A percentile compares a stretch with the other conserved stretches of the same genome.
Conservation (phyloP, 2,113 vertebrate genomes). For the Tenebrosternarchus preto region DNA sequence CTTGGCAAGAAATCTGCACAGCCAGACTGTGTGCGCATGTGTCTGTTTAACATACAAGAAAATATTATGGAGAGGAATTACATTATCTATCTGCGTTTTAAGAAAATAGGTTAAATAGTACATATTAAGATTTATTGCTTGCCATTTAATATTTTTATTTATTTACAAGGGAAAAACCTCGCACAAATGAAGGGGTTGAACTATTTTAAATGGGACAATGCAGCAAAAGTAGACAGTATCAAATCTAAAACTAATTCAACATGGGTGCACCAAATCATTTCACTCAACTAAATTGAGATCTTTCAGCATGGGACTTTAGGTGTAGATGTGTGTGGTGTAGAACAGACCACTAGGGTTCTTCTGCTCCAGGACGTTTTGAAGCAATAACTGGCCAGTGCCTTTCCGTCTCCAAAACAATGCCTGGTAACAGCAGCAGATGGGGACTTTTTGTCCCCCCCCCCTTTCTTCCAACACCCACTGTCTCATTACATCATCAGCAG, state of each 20-base stretch:
- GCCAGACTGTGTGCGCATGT: conserved; percentile 51
- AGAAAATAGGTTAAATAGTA: too few relatives aligned
- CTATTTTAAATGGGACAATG: too few relatives aligned
- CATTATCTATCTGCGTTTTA: conserved; percentile 7
- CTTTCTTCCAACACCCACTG: conserved; percentile 21
- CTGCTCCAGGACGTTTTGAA: too few relatives aligned
- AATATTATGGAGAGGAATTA: conserved; percentile 19
- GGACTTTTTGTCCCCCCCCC: not conserved
- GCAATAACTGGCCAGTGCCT: not conserved
- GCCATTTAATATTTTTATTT: not conserved
- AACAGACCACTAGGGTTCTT: too few relatives aligned
- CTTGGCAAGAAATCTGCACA: conserved; percentile 60
- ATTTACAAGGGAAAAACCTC: not conserved
- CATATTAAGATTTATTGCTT: not conserved
- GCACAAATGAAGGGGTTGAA: not conserved
- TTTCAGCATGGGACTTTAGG: too few relatives aligned
- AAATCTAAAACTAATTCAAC: too few relatives aligned
- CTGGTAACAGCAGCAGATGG: not conserved
- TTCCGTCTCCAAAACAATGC: not conserved
- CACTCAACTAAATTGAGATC: too few relatives aligned
- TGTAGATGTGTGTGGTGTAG: too few relatives aligned
- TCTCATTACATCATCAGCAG: conserved; percentile 1
- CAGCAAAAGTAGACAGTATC: too few relatives aligned
- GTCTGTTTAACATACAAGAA: conserved; percentile 59
- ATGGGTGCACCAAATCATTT: too few relatives aligned